These are phyloP conservation scores for Pegoplata infirma DNA, from an alignment of 2,888 invertebrate species.

Conservation along the genomic window DNA sequence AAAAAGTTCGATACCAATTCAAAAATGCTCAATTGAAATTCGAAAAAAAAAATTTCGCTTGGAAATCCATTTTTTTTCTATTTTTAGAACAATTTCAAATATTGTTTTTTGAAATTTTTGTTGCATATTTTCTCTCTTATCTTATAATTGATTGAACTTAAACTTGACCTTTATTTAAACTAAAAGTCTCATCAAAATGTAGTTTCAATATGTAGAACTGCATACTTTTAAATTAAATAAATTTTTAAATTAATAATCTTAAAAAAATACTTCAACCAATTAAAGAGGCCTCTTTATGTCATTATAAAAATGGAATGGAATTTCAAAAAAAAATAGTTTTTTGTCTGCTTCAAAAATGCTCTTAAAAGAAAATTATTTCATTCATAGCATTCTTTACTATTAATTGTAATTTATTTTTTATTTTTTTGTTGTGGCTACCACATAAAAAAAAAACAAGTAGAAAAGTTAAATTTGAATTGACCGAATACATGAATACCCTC, in stretches of 20 bases:
- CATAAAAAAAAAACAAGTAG: background rate
- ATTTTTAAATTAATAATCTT: background rate
- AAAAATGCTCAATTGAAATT: no score
- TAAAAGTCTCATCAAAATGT: background rate
- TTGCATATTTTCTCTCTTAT: slow-evolving; percentile 7
- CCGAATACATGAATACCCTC: no score
- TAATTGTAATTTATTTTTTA: slow-evolving; percentile 17
- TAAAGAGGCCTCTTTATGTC: background rate
- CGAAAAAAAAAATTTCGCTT: no score
- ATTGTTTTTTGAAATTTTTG: no score
- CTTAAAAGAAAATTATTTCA: background rate
- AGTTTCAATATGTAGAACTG: background rate
- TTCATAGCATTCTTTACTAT: background rate
- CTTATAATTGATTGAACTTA: slow-evolving; percentile 36
- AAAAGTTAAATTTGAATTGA: no score
- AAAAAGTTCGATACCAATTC: no score
- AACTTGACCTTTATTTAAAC: slow-evolving; percentile 38
- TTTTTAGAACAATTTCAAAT: background rate
- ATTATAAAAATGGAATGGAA: background rate
- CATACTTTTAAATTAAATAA: background rate
- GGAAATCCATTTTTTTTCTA: background rate
- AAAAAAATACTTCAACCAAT: slow-evolving; percentile 11
- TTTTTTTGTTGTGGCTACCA: background rate
- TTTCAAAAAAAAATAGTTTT: background rate
- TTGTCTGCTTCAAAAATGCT: background rate